phyloP scores from a whole-genome alignment of 2,888 invertebrate species.

The Stratiomys singularior region DNA sequence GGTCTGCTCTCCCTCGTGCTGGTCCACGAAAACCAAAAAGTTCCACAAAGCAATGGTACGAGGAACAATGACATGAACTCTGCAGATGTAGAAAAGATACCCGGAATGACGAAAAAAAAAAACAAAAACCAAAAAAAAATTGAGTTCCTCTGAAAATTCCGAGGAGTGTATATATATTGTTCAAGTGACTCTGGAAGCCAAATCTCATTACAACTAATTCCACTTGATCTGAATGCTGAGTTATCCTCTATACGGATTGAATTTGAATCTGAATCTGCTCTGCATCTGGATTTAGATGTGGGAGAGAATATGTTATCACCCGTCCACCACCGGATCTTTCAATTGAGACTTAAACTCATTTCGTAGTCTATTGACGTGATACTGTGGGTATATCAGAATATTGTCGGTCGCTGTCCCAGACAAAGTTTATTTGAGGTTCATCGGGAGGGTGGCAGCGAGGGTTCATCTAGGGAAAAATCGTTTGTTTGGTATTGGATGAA shows the following conservation, averaged over 20 bases:
- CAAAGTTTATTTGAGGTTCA: background rate
- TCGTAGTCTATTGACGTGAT: conserved; percentile 46
- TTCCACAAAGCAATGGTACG: background rate
- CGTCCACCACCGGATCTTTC: conserved; percentile 52
- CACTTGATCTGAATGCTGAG: conserved; percentile 48
- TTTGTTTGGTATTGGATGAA: no score
- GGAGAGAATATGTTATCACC: conserved; percentile 41
- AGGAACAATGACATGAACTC: conserved; percentile 38
- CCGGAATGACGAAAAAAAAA: background rate
- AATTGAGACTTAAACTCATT: conserved; percentile 51
- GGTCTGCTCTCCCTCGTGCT: conserved; percentile 24
- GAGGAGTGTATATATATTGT: conserved; percentile 30
- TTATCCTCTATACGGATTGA: conserved; percentile 29
- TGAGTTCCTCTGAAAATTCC: background rate
- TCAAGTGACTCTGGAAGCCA: conserved; percentile 43
- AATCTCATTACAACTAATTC: conserved; percentile 52
- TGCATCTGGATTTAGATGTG: conserved; percentile 41
- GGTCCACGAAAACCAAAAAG: background rate
- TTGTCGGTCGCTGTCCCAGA: conserved; percentile 28
- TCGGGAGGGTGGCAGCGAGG: background rate
- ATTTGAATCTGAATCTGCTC: conserved; percentile 30
- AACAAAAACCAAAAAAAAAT: no score
- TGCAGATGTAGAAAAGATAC: background rate
- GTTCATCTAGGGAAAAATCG: no score
- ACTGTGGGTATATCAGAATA: conserved; percentile 37